Evolutionary conservation across 2,113 vertebrate species (phyloP).

Genomic region (Protomyctophum bolini): DNA sequence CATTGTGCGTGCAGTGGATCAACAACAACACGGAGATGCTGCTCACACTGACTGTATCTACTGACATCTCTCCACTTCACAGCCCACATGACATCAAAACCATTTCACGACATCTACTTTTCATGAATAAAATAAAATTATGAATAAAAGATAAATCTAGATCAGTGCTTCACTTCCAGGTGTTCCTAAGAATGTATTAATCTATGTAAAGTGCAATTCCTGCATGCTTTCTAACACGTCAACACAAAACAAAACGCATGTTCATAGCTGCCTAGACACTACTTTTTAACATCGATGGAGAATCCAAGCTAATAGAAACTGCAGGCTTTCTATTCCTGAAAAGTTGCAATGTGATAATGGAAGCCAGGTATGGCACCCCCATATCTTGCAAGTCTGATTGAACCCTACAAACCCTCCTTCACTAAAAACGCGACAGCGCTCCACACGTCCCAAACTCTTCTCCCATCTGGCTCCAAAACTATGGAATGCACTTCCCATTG

Average conservation of each 20-base stretch:
- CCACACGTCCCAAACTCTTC: no score
- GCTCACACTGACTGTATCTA: not conserved
- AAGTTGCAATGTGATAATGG: no score
- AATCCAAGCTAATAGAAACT: no score
- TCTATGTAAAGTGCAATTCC: not conserved
- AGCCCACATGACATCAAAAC: not conserved
- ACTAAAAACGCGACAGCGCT: no score
- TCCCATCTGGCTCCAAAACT: no score
- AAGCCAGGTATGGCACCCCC: no score
- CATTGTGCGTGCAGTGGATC: not conserved
- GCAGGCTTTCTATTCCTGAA: no score
- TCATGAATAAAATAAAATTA: not conserved
- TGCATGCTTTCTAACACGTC: not conserved
- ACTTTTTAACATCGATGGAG: no score
- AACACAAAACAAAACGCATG: not conserved
- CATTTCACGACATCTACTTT: not conserved
- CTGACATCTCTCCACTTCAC: not conserved
- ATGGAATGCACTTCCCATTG: no score
- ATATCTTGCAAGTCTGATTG: no score
- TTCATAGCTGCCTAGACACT: not conserved
- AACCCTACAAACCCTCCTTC: no score
- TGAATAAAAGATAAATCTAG: not conserved
- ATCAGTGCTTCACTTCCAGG: not conserved
- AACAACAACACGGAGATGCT: not conserved
- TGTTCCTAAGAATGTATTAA: not conserved